Evolutionary conservation across 1,140 invertebrate species (phyloP).

Genomic region (Aphidius gifuensis): DNA sequence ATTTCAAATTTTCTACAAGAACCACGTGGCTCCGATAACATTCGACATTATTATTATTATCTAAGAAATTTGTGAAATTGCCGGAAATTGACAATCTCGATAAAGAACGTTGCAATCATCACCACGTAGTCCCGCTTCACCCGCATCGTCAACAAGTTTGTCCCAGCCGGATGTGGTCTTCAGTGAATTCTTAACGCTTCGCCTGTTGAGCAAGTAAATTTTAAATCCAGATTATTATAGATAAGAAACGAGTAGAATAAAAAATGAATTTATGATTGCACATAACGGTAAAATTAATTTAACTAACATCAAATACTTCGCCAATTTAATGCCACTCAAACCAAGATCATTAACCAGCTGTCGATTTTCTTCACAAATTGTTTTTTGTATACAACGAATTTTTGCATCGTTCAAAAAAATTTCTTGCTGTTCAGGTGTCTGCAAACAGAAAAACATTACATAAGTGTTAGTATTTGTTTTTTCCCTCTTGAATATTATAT

Average conservation of each 20-base stretch:
- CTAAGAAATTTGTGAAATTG: not conserved
- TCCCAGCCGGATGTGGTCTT: slow-evolving; percentile 40
- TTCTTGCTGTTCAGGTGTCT: slow-evolving; percentile 43
- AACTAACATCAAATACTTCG: slow-evolving; percentile 48
- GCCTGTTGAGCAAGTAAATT: slow-evolving; percentile 25
- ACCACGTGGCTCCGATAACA: no score
- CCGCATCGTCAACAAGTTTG: slow-evolving; percentile 44
- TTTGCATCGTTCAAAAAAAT: slow-evolving; percentile 42
- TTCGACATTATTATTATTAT: no score
- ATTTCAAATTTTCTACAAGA: slow-evolving; percentile 51
- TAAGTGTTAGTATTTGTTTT: no score
- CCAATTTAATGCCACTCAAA: slow-evolving; percentile 37
- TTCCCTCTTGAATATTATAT: not conserved
- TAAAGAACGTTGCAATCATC: slow-evolving; percentile 48
- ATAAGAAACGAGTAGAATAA: slow-evolving; percentile 9
- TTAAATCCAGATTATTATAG: slow-evolving; percentile 17
- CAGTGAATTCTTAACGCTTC: slow-evolving; percentile 36
- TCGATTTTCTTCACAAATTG: slow-evolving; percentile 46
- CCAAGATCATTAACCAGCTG: slow-evolving; percentile 43
- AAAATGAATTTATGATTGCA: slow-evolving; percentile 5
- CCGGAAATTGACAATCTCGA: slow-evolving; percentile 36
- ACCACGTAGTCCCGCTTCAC: slow-evolving; percentile 39
- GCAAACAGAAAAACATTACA: slow-evolving; percentile 2
- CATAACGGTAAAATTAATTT: not conserved
- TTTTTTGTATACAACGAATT: slow-evolving; percentile 48